These are phyloP conservation scores for Actenoides hombroni DNA, from an alignment of 2,113 vertebrate species.

Conservation along the genomic window DNA sequence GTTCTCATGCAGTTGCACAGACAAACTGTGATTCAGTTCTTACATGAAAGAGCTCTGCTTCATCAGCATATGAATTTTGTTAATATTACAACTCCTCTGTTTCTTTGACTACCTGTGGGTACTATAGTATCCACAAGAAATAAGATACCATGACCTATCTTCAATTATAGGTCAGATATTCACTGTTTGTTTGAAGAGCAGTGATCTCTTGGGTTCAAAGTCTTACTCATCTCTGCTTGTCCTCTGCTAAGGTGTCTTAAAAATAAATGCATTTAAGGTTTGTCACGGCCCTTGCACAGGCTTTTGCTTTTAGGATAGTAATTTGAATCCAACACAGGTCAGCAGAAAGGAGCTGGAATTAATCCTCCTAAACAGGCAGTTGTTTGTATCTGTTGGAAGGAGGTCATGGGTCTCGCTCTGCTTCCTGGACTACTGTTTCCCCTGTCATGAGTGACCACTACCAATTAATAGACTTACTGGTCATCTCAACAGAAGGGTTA, in stretches of 20 bases:
- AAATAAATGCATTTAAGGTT: conserved; percentile 8
- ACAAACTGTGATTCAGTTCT: not conserved
- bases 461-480: not conserved
- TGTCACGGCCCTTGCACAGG: not conserved
- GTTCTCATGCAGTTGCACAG: not conserved
- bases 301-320: not conserved
- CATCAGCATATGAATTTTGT: not conserved
- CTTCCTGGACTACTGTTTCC: not conserved
- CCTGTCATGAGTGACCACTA: not conserved
- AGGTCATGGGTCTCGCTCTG: not conserved
- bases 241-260: not conserved
- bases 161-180: not conserved
- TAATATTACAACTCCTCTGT: not conserved
- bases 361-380: not conserved
- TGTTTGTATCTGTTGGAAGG: not conserved
- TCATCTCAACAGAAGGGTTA: not conserved
- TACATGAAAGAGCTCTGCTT: not conserved
- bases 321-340: not conserved
- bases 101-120: not conserved
- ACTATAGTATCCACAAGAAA: not conserved
- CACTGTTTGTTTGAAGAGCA: not conserved
- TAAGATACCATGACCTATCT: not conserved
- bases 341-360: conserved; percentile 1
- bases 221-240: not conserved
- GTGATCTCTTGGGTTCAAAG: not conserved